phyloP scores from a whole-genome alignment of 2,797 vertebrate species.

The Sylvilagus floridanus region DNA sequence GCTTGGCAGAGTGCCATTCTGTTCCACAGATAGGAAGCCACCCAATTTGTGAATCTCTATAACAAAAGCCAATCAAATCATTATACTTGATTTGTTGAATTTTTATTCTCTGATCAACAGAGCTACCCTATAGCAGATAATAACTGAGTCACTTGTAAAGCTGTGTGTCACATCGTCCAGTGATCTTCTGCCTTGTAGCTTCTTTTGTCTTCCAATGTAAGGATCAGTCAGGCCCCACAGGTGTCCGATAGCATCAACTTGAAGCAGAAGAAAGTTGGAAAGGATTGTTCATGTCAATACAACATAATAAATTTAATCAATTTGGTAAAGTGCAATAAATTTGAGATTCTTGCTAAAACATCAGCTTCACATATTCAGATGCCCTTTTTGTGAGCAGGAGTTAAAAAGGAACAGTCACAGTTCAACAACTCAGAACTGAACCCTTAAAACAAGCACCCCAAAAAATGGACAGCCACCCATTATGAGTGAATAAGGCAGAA shows the following conservation, averaged over 20 bases:
- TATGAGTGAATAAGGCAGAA: neutral
- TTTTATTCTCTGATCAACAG: neutral
- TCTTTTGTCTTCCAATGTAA: neutral
- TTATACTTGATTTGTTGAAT: constrained; percentile 50
- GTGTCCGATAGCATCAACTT: neutral
- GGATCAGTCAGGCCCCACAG: neutral
- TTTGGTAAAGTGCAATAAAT: neutral
- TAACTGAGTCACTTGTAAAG: constrained; percentile 24
- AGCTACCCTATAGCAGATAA: neutral
- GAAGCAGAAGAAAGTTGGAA: neutral
- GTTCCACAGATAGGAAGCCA: neutral
- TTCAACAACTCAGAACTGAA: neutral
- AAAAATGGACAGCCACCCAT: neutral
- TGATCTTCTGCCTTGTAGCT: neutral
- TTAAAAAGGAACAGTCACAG: neutral
- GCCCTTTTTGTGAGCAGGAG: neutral
- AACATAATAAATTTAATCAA: neutral
- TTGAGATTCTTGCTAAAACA: neutral
- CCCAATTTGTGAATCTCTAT: constrained; percentile 8
- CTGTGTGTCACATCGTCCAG: neutral
- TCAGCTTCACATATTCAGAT: neutral
- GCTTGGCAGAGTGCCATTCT: neutral
- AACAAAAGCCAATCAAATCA: constrained; percentile 44
- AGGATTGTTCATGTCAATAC: neutral
- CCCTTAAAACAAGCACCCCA: neutral